Base-by-base conservation (phyloP, 2,113 vertebrate genomes). In the Capra hircus region DNA sequence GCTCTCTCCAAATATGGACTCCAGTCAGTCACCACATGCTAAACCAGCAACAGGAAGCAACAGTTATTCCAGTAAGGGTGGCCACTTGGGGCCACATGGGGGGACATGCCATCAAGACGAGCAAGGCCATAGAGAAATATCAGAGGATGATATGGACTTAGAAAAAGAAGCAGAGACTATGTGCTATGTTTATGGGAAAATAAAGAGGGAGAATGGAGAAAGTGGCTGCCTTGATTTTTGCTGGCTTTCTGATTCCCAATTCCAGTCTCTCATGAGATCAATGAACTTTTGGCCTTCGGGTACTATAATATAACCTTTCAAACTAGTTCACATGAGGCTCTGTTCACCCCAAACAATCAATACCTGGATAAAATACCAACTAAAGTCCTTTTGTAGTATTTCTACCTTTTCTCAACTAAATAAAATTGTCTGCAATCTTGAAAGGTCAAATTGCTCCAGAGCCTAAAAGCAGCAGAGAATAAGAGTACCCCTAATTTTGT, bases 331-430 rank as follows among this genome's bases (percentile, higher is more conserved):
- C 88, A 62, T 85, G 88, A 92, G 91, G 90, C 3, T 95, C 86
- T 96, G 33, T 96, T 94, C 90, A 59, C 77, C 55, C 90, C 62
- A 82, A 96, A 64, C 50, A 95, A 97, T 98, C 97, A 97, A 97
- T 97, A 95, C 27, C n/a, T 67, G 53, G 23, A 84, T 95, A 94
- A 96, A 95, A 95, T 53, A 93, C 5, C 33, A 94, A 85, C 81
- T 88, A 87, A 98, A 94, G 88, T 95, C 82, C 96, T 91, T 91
- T 88, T 71, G 53, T 53, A 83, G 90, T 52, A 95, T 78, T 40
- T 15, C 59, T 71, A 57, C 50, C 50, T 93, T 91, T 94, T 94
- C 40, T 96, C 55, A 95, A 81, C 36, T 59, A 94, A 82, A 86
- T 53, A 28, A 55, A 92, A 85, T 25, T 92, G 33, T 88, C 36